phyloP scores from a whole-genome alignment of 2,113 vertebrate species.

The Procavia capensis region DNA sequence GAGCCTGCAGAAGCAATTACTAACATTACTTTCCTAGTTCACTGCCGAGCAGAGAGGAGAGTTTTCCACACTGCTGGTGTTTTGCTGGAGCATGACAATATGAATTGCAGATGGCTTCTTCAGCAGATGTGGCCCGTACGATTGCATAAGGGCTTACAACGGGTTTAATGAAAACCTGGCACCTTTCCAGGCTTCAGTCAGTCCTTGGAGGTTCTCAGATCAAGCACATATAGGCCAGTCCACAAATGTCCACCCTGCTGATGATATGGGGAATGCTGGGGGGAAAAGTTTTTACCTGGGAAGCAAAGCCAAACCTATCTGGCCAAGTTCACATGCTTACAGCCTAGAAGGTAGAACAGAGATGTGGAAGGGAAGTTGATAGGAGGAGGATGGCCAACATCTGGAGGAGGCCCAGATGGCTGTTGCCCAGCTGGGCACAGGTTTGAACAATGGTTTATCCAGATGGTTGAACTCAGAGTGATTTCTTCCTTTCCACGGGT shows the following conservation, averaged over 20 bases:
- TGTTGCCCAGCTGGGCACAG: constrained; percentile 14
- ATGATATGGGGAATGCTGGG: constrained; percentile 68
- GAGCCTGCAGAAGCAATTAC: constrained; percentile 90
- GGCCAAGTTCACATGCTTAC: constrained; percentile 31
- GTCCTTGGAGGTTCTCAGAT: constrained; percentile 83
- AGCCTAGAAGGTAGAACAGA: constrained; percentile 58
- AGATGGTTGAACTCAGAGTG: neutral
- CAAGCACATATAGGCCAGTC: constrained; percentile 71
- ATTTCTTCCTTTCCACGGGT: neutral
- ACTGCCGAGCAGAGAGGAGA: constrained; percentile 88
- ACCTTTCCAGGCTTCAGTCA: constrained; percentile 82
- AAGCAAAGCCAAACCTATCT: constrained; percentile 77
- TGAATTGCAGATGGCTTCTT: constrained; percentile 89
- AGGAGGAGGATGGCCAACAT: constrained; percentile 20
- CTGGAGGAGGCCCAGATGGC: constrained; percentile 46
- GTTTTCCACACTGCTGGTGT: constrained; percentile 90
- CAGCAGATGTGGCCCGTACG: constrained; percentile 88
- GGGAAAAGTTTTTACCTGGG: constrained; percentile 82
- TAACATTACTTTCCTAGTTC: constrained; percentile 90
- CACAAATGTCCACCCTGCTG: constrained; percentile 70
- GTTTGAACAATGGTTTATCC: constrained; percentile 55
- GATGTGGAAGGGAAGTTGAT: constrained; percentile 70
- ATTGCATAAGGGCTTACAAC: constrained; percentile 88
- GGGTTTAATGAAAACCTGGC: constrained; percentile 91
- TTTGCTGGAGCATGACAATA: constrained; percentile 89